Percentiles rank a stretch among this genome's conserved stretches.
Evolutionary conservation across 1,140 invertebrate genomes (phyloP).

Genomic region (Mamestra configurata): DNA sequence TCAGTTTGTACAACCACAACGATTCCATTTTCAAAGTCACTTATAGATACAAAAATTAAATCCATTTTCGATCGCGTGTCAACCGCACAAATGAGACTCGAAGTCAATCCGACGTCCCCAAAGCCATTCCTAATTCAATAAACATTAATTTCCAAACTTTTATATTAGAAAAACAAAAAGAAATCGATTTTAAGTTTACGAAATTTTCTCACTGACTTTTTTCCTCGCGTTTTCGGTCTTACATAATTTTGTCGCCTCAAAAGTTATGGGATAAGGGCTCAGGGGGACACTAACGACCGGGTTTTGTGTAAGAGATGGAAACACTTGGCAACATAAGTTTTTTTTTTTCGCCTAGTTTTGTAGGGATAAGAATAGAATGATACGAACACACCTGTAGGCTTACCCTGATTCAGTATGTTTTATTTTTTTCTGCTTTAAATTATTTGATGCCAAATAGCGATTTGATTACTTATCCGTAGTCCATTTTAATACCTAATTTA

Average conservation of each 20-base stretch:
- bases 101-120: conserved; percentile 31
- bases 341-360: conserved; percentile 28
- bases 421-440: conserved; percentile 24
- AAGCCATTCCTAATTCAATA: conserved; percentile 37
- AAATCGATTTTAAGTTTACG: conserved; percentile 37
- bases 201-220: conserved; percentile 19
- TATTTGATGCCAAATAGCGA: no score
- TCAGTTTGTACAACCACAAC: no score
- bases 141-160: conserved; percentile 42
- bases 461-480: no score
- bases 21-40: background rate
- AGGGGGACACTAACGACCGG: conserved; percentile 44
- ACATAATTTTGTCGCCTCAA: conserved; percentile 44
- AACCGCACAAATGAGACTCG: conserved; percentile 33
- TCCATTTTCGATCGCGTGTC: conserved; percentile 33
- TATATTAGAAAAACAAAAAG: conserved; percentile 42
- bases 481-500: no score
- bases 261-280: conserved; percentile 49
- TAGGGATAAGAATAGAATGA: background rate
- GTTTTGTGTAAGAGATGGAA: conserved; percentile 25
- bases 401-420: conserved; percentile 29
- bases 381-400: conserved; percentile 22
- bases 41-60: conserved; percentile 1
- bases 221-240: background rate
- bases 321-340: conserved; percentile 23